Evolutionary conservation across 2,888 invertebrate genomes (phyloP).

Genomic region (Coenonympha glycerion): DNA sequence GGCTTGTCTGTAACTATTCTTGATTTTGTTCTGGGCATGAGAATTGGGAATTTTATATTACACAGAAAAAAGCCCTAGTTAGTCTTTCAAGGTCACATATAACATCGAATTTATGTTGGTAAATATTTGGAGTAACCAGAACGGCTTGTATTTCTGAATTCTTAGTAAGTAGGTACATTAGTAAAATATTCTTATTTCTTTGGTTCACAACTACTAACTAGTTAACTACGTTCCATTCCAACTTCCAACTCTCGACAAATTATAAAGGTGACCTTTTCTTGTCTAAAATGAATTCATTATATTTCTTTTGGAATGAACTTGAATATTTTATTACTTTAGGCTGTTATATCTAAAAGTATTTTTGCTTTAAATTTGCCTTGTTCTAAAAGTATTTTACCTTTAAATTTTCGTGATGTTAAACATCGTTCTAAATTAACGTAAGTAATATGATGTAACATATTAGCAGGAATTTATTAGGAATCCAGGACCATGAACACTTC

Average conservation of each 20-base stretch:
- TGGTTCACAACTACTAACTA: background rate
- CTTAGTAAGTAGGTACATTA: background rate
- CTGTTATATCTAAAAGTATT: too few species aligned
- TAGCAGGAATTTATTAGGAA: too few species aligned
- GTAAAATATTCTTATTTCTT: too few species aligned
- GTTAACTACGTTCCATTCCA: too few species aligned
- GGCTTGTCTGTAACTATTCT: constrained; percentile 33
- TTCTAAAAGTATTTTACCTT: too few species aligned
- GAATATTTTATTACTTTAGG: too few species aligned
- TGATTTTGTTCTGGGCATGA: constrained; percentile 8
- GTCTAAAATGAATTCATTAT: background rate
- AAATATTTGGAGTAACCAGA: background rate
- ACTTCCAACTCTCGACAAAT: too few species aligned
- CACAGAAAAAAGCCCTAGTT: background rate
- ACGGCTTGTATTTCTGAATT: background rate
- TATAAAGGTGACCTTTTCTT: background rate
- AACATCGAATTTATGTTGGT: background rate
- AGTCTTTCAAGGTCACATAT: background rate
- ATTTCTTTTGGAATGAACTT: background rate
- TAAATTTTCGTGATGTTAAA: too few species aligned
- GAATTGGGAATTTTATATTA: constrained; percentile 1
- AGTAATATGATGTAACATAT: too few species aligned
- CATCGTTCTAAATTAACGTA: too few species aligned
- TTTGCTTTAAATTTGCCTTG: too few species aligned
- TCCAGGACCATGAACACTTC: too few species aligned